A percentile compares a stretch with the other conserved stretches of the same genome.
Evolutionary conservation across 2,888 invertebrate genomes (phyloP).

Genomic region (Chymomyza amoena): DNA sequence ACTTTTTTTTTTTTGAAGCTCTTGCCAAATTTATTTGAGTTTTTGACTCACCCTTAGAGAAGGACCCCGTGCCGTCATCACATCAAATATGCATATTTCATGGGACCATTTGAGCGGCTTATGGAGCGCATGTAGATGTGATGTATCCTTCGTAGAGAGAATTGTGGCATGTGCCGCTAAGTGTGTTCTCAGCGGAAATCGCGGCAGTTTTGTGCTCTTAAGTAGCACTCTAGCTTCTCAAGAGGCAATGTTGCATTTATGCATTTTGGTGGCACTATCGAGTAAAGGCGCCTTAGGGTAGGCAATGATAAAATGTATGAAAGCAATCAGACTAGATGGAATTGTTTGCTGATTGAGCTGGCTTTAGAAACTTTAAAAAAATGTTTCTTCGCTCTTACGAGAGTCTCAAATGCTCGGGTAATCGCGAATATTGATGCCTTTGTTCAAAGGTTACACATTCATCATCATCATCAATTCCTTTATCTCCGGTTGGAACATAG

Average conservation of each 20-base stretch:
- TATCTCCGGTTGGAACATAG: too few species aligned
- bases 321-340: too few species aligned
- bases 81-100: constrained; percentile 67
- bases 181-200: background rate
- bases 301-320: background rate
- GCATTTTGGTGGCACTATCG: background rate
- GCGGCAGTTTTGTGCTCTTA: background rate
- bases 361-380: too few species aligned
- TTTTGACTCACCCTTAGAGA: constrained; percentile 2
- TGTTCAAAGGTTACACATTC: too few species aligned
- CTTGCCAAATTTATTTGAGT: background rate
- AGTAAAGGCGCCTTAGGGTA: background rate
- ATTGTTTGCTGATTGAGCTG: too few species aligned
- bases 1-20: constrained; percentile 3
- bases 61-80: constrained; percentile 17
- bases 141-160: background rate
- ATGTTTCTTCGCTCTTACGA: too few species aligned
- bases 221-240: background rate
- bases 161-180: constrained; percentile 6
- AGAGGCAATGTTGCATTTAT: background rate
- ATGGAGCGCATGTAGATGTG: constrained; percentile 20
- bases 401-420: too few species aligned
- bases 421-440: too few species aligned
- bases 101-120: constrained; percentile 49
- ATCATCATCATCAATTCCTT: too few species aligned